phyloP scores from a whole-genome alignment of 2,113 vertebrate genomes.

The Zosterops japonicus region DNA sequence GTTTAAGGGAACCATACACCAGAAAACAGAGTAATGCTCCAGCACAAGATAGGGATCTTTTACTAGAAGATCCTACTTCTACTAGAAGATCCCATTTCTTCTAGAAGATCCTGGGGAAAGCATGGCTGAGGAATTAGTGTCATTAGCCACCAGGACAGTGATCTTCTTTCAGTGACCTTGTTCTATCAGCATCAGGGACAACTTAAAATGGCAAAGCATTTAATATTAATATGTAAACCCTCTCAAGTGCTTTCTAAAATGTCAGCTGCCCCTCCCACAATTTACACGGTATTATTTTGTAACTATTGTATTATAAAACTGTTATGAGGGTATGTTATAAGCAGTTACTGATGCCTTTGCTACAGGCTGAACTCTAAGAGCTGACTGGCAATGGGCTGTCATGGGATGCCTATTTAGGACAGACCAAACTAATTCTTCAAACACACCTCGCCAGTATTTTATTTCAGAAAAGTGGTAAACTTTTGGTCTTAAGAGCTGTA shows the following conservation, averaged over 20 bases:
- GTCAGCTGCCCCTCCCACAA: background rate
- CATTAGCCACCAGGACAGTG: background rate
- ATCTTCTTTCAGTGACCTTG: background rate
- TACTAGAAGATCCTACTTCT: background rate
- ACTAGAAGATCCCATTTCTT: background rate
- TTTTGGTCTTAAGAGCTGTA: background rate
- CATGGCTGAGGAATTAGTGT: background rate
- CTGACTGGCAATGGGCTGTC: background rate
- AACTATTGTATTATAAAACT: background rate
- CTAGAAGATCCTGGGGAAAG: background rate
- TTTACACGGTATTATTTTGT: background rate
- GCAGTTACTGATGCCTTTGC: background rate
- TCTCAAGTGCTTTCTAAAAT: conserved; percentile 22
- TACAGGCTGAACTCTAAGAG: background rate
- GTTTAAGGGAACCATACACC: background rate
- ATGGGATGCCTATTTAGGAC: background rate
- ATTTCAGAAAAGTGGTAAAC: background rate
- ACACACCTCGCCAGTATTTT: background rate
- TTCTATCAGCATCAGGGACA: background rate
- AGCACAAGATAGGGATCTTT: background rate
- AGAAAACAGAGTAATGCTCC: background rate
- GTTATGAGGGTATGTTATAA: background rate
- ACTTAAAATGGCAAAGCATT: background rate
- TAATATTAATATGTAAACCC: background rate
- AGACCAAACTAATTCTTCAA: background rate